Evolutionary conservation across 1,140 invertebrate genomes (phyloP).

Genomic region (Zaprionus tsacasi): DNA sequence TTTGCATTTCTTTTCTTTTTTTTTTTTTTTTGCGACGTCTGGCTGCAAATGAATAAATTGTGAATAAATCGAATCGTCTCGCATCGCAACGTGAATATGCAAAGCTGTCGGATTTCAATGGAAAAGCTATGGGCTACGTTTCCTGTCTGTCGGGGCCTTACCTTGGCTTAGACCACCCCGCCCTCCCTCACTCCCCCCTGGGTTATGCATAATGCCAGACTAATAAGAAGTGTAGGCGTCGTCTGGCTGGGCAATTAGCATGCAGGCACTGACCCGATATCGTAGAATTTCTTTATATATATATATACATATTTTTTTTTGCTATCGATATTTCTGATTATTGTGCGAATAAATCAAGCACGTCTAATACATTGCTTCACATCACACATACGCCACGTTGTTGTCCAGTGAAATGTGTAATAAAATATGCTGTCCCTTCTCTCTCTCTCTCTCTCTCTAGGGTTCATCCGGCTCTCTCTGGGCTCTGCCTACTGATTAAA

Average conservation of each 20-base stretch:
- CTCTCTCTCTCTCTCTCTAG: background rate
- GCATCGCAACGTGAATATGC: conserved; percentile 15
- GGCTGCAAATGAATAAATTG: conserved; percentile 18
- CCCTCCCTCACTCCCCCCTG: background rate
- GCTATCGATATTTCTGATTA: conserved; percentile 30
- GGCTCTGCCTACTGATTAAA: conserved; percentile 32
- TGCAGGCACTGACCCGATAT: conserved; percentile 35
- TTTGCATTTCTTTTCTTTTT: background rate
- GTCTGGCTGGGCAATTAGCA: conserved; percentile 41
- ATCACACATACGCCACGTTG: conserved; percentile 38
- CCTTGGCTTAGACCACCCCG: background rate
- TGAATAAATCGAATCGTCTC: conserved; percentile 6
- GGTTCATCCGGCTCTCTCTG: background rate
- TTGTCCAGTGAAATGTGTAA: conserved; percentile 38
- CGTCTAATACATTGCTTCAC: background rate
- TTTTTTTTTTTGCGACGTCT: background rate
- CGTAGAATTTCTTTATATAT: background rate
- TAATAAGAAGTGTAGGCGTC: background rate
- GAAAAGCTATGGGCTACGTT: background rate
- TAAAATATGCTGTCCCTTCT: conserved; percentile 30
- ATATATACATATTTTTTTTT: too few relatives aligned
- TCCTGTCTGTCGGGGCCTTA: conserved; percentile 3
- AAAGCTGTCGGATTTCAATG: conserved; percentile 18
- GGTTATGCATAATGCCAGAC: background rate
- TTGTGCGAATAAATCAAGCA: conserved; percentile 34